Percentiles rank a stretch among this genome's conserved stretches.
phyloP scores from a whole-genome alignment of 2,113 vertebrate species.

The Aptenodytes forsteri region DNA sequence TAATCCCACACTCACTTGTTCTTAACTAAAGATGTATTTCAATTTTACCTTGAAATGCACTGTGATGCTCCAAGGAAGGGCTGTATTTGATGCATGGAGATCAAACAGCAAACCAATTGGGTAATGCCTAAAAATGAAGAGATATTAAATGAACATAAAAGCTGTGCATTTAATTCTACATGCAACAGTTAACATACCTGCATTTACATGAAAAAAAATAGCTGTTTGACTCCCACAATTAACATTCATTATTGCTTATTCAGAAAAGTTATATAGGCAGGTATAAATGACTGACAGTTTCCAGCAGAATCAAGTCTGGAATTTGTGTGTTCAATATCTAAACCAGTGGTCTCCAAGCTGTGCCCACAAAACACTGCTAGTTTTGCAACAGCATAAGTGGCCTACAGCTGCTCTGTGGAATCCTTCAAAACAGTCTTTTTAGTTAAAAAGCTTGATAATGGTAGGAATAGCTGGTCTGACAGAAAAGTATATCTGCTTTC shows the following conservation, averaged over 20 bases:
- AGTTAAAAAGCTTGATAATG: not conserved
- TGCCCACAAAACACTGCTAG: not conserved
- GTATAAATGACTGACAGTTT: not conserved
- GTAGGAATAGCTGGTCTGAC: not conserved
- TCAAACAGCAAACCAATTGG: conserved; percentile 97
- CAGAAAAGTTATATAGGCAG: not conserved
- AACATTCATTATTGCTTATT: not conserved
- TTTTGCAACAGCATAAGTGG: not conserved
- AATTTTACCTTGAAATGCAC: conserved; percentile 95
- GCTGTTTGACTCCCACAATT: not conserved
- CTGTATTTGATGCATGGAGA: conserved; percentile 91
- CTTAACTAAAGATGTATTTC: not conserved
- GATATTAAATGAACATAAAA: conserved; percentile 1
- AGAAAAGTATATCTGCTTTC: not conserved
- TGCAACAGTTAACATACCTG: not conserved
- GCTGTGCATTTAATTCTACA: not conserved
- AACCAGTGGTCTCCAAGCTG: not conserved
- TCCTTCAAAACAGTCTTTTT: not conserved
- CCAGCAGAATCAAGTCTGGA: not conserved
- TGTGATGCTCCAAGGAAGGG: conserved; percentile 95
- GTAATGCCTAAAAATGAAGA: conserved; percentile 86
- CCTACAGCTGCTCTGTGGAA: not conserved
- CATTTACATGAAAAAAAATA: not conserved
- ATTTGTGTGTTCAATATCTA: not conserved
- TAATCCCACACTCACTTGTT: not conserved